Percentiles rank a stretch among this genome's conserved stretches.
phyloP scores from a whole-genome alignment of 2,888 invertebrate species.

The Athalia circularis region DNA sequence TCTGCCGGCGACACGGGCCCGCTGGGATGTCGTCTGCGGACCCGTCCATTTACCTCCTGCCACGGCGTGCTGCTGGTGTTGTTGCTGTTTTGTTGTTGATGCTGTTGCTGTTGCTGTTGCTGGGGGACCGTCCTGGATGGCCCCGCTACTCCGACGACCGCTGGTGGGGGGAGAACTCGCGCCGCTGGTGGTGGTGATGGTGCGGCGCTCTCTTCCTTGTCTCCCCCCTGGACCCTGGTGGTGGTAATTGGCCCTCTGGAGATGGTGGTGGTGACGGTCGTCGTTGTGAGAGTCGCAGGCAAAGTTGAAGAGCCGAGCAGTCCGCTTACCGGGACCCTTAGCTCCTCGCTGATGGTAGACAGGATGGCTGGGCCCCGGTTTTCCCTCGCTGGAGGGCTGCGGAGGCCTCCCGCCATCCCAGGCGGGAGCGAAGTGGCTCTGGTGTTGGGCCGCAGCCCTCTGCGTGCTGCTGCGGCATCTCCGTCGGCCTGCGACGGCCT shows the following conservation, averaged over 20 bases:
- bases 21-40: no score
- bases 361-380: background rate
- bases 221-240: background rate
- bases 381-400: background rate
- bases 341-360: background rate
- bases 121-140: no score
- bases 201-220: background rate
- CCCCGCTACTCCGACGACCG: slow-evolving; percentile 9
- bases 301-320: background rate
- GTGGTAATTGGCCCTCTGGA: background rate
- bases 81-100: no score
- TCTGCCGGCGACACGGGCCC: background rate
- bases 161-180: background rate
- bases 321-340: background rate
- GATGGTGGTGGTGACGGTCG: background rate
- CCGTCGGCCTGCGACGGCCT: background rate
- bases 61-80: no score
- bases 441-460: background rate
- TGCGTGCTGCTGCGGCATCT: background rate
- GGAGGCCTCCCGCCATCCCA: background rate
- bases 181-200: background rate
- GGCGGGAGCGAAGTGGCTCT: slow-evolving; percentile 9
- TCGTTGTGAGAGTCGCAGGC: background rate
- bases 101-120: no score
- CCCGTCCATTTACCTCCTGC: no score